phyloP scores from a whole-genome alignment of 1,140 invertebrate species.

The Oreohelix idahoensis region DNA sequence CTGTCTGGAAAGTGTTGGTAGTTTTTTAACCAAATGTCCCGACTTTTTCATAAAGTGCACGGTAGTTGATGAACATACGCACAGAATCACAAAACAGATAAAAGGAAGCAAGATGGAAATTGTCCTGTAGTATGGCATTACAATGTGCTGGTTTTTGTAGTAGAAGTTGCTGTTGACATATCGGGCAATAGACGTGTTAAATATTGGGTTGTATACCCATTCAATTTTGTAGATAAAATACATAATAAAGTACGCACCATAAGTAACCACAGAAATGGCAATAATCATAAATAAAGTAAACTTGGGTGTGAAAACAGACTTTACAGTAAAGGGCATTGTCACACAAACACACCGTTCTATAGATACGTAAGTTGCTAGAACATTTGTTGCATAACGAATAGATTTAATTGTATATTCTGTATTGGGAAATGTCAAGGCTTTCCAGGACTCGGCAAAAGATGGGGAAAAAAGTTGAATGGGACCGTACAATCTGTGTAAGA shows the following conservation, averaged over 20 bases:
- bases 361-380: not conserved
- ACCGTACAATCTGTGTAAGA: not conserved
- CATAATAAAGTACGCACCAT: not conserved
- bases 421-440: not conserved
- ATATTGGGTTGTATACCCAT: not conserved
- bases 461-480: not conserved
- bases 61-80: not conserved
- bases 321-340: not conserved
- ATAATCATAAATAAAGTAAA: not conserved
- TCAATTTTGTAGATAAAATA: conserved; percentile 6
- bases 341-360: not conserved
- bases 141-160: not conserved
- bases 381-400: not conserved
- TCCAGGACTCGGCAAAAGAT: not conserved
- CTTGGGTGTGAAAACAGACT: not conserved
- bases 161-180: conserved; percentile 19
- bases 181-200: not conserved
- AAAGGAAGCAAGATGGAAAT: not conserved
- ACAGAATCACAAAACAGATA: not conserved
- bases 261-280: not conserved
- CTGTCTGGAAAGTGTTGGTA: not conserved
- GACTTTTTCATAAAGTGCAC: conserved; percentile 11
- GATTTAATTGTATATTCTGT: not conserved
- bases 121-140: not conserved
- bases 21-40: no score